These are phyloP conservation scores for Heliconius nattereri DNA, from an alignment of 1,140 invertebrate species.

Conservation along the genomic window DNA sequence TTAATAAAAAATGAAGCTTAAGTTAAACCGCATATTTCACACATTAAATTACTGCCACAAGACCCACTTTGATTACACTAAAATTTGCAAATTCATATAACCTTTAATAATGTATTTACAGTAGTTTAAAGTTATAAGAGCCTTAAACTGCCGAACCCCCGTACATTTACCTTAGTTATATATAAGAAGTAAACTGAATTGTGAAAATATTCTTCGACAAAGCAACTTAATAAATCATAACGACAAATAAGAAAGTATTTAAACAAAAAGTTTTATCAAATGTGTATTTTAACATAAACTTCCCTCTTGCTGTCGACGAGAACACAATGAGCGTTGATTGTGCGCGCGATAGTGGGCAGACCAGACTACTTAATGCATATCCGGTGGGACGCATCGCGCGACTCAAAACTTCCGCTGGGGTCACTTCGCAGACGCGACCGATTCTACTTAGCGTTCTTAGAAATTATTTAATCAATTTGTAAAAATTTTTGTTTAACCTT, in stretches of 20 bases:
- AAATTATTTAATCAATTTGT: not conserved
- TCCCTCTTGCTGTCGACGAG: not conserved
- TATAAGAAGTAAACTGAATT: too few species aligned
- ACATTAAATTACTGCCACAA: too few species aligned
- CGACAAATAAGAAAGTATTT: not conserved
- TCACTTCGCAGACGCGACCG: constrained; percentile 9
- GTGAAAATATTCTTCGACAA: too few species aligned
- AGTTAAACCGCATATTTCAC: too few species aligned
- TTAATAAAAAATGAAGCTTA: too few species aligned
- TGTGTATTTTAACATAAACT: constrained; percentile 7
- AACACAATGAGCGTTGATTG: not conserved
- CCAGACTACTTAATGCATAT: constrained; percentile 25
- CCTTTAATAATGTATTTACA: too few species aligned
- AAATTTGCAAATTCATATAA: too few species aligned
- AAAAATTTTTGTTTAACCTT: not conserved
- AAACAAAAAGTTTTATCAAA: not conserved
- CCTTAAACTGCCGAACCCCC: too few species aligned
- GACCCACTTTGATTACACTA: too few species aligned
- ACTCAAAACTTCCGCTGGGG: constrained; percentile 26
- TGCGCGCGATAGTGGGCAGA: constrained; percentile 26
- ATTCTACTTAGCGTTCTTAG: not conserved
- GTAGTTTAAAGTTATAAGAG: too few species aligned
- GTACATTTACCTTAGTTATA: too few species aligned
- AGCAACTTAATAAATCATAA: not conserved
- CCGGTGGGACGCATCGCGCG: constrained; percentile 16